Base-by-base conservation (phyloP, 1,140 invertebrate genomes). In the Teleopsis dalmanni region DNA sequence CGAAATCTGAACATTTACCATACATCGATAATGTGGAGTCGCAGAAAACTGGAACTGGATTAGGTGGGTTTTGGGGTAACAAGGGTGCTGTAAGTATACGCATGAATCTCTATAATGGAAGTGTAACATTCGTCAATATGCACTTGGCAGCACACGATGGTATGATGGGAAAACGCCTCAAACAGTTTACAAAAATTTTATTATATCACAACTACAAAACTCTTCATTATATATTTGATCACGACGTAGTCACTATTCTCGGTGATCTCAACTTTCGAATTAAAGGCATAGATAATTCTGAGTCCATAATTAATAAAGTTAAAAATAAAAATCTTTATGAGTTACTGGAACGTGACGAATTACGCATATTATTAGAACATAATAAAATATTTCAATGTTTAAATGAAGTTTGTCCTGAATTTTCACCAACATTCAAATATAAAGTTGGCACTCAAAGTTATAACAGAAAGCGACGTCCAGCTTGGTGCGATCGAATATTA, bases 401-500 rank as follows among this genome's bases (percentile, higher is more conserved):
- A 29, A 73, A 65, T n/a, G 91, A 95, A 71, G 72, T 77, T 7
- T 57, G 75, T 36, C 81, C 88, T 7, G 76, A 74, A 31, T 95
- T 95, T 72, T 80, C 85, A 8, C 91, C 91, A 7, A 94, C 91
- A 3, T 95, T 89, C 64, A 93, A 93, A 75, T 92, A 84, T 65
- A 72, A 79, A 55, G 80, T 83, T 42, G 80, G 79, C 8, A 78
- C 80, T 4, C 77, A 81, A 52, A 75, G 80, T 36, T 93, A 89
- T 73, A 85, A 93, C 74, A 57, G 82, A 37, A 91, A 87, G 21
- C 78, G 96, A 62, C 83, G 89, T 13, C 96, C 96, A 13, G 95
- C 97, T 8, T 99, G 95, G 95, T 98, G 94, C 75, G 96, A 99
- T 75, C 78, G 96, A 56, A 83, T 99, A 53, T 76, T 99, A 45